Conservation (phyloP, 2,113 vertebrate genomes). For the Poeciliopsis turrubarensis region DNA sequence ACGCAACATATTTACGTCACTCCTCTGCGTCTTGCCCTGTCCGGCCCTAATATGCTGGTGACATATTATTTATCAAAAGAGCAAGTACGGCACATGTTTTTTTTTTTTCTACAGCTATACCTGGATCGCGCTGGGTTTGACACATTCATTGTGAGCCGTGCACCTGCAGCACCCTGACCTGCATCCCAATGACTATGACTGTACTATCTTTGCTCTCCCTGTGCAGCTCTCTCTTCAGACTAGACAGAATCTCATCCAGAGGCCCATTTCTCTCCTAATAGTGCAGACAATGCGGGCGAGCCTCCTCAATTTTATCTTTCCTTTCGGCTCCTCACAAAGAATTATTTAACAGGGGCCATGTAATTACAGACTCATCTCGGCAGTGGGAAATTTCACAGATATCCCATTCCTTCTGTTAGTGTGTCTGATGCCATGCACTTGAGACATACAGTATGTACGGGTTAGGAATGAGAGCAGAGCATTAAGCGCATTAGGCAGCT, state of each 20-base stretch:
- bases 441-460: conserved; percentile 24
- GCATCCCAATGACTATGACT: conserved; percentile 72
- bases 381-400: conserved; percentile 56
- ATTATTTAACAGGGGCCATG: conserved; percentile 51
- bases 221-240: conserved; percentile 56
- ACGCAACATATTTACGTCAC: conserved; percentile 30
- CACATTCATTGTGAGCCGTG: conserved; percentile 69
- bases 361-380: conserved; percentile 64
- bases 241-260: conserved; percentile 63
- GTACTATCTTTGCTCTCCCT: conserved; percentile 22
- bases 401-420: conserved; percentile 39
- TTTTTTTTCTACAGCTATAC: conserved; percentile 41
- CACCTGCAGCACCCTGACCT: conserved; percentile 70
- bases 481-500: conserved; percentile 39
- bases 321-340: conserved; percentile 57
- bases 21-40: conserved; percentile 43
- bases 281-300: conserved; percentile 65
- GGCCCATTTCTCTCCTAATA: conserved; percentile 74
- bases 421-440: conserved; percentile 26
- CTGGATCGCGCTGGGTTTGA: conserved; percentile 61
- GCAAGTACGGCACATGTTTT: conserved; percentile 41
- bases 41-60: conserved; percentile 27
- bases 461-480: conserved; percentile 39
- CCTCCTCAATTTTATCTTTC: conserved; percentile 61
- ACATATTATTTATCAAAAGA: conserved; percentile 62